Evolutionary conservation across 2,113 vertebrate genomes (phyloP).

Genomic region (Pionites leucogaster): DNA sequence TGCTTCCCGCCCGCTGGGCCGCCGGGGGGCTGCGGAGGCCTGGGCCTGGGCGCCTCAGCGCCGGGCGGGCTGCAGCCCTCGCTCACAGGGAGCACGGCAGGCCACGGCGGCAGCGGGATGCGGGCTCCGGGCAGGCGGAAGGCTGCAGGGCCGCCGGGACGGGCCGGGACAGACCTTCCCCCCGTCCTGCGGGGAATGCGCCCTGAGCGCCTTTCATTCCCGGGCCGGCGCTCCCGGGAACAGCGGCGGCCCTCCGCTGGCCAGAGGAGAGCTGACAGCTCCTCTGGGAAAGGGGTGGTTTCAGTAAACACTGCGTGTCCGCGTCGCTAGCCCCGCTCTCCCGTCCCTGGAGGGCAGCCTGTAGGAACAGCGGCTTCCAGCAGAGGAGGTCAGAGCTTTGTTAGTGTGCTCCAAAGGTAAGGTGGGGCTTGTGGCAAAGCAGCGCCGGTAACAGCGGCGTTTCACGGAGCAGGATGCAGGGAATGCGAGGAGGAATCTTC

Average conservation of each 20-base stretch:
- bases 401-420: not conserved
- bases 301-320: not conserved
- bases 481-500: no score
- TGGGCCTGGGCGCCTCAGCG: not conserved
- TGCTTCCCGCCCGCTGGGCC: not conserved
- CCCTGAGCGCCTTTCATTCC: not conserved
- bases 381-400: not conserved
- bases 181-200: not conserved
- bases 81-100: no score
- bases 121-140: no score
- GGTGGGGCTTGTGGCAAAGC: not conserved
- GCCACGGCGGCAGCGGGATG: not conserved
- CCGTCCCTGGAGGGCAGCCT: no score
- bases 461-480: accelerated
- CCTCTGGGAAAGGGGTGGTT: not conserved
- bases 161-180: not conserved
- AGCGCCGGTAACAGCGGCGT: no score
- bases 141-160: not conserved
- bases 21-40: not conserved
- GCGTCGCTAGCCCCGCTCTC: no score
- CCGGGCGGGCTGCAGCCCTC: not conserved
- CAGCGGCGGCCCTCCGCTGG: not conserved
- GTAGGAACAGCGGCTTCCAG: not conserved
- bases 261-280: not conserved
- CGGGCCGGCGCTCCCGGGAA: no score